phyloP scores from a whole-genome alignment of 2,113 vertebrate genomes.

The Tragelaphus strepsiceros region DNA sequence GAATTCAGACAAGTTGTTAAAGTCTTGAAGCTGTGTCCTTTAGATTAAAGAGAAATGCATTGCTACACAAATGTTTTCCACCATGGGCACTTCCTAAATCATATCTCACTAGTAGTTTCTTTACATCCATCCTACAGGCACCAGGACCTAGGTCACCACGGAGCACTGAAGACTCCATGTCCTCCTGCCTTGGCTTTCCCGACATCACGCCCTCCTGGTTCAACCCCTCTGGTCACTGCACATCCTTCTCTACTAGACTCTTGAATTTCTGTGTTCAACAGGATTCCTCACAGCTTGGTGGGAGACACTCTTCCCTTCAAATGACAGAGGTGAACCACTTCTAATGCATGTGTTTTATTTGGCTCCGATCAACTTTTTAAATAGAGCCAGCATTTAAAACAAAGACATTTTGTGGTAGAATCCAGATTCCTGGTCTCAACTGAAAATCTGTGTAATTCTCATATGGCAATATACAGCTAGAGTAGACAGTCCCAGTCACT shows the following conservation, averaged over 20 bases:
- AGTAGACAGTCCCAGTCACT: not conserved
- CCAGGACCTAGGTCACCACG: not conserved
- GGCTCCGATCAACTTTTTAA: not conserved
- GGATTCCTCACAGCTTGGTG: not conserved
- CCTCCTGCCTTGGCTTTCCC: not conserved
- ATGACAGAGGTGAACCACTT: not conserved
- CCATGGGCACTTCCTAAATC: not conserved
- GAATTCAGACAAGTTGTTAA: not conserved
- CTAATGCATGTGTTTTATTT: not conserved
- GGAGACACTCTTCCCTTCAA: not conserved
- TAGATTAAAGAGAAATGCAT: not conserved
- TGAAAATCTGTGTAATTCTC: not conserved
- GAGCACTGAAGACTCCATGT: not conserved
- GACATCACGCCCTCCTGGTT: not conserved
- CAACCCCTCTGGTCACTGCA: not conserved
- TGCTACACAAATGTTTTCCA: not conserved
- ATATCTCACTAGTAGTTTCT: not conserved
- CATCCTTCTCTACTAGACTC: not conserved
- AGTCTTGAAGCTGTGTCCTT: not conserved
- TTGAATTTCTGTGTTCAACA: not conserved
- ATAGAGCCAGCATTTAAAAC: slow-evolving; percentile 13
- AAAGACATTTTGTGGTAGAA: not conserved
- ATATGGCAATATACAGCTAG: not conserved
- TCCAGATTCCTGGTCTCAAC: not conserved
- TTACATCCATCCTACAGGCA: not conserved